phyloP scores from a whole-genome alignment of 2,888 invertebrate genomes.

The Pinctada fucata region DNA sequence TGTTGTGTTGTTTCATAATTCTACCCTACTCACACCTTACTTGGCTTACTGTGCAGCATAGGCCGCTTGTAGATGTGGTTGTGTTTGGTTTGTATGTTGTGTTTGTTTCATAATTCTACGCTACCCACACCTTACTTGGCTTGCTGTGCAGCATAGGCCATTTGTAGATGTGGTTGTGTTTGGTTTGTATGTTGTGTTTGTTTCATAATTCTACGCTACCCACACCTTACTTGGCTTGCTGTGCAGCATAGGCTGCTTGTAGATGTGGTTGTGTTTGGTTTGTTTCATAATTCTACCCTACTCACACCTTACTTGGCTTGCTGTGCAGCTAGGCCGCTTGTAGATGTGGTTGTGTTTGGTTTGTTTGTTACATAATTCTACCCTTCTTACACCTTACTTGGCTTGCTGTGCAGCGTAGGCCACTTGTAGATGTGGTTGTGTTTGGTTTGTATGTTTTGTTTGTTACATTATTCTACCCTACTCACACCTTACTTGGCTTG shows the following conservation, averaged over 20 bases:
- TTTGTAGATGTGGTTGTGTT: constrained; percentile 6
- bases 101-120: too few species aligned
- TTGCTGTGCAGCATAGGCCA: constrained; percentile 8
- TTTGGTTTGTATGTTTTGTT: too few species aligned
- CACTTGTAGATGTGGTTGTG: constrained; percentile 8
- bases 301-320: too few species aligned
- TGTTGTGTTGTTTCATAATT: too few species aligned
- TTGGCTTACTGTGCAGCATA: background rate
- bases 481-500: background rate
- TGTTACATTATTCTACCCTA: background rate
- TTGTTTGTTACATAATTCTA: too few species aligned
- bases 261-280: constrained; percentile 9
- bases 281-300: too few species aligned
- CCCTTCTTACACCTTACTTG: too few species aligned
- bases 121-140: too few species aligned
- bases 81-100: background rate
- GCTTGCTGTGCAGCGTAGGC: constrained; percentile 8
- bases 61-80: constrained; percentile 12
- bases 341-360: constrained; percentile 8
- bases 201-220: too few species aligned
- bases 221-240: background rate
- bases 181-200: background rate
- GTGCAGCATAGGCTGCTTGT: constrained; percentile 15
- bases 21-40: too few species aligned
- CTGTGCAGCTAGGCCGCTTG: constrained; percentile 18